Conservation (phyloP, 2,797 vertebrate species). For the Microchirus variegatus region DNA sequence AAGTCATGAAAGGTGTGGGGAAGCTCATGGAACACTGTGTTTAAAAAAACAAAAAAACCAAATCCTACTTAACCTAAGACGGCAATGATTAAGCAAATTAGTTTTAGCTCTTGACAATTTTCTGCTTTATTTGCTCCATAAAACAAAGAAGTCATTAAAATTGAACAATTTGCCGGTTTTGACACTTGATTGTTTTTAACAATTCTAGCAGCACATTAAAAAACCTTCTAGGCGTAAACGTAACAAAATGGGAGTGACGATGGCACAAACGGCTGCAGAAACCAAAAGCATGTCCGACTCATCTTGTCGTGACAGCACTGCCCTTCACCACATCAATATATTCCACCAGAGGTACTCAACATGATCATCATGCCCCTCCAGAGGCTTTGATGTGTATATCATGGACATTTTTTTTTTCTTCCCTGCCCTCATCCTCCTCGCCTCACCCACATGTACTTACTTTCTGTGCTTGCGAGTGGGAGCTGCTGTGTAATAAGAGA, state of each 20-base stretch:
- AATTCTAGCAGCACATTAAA: neutral
- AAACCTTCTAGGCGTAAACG: neutral
- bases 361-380: constrained; percentile 43
- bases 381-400: constrained; percentile 70
- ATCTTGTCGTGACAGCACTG: constrained; percentile 12
- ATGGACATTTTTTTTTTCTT: constrained; percentile 55
- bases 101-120: too few relatives aligned
- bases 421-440: constrained; percentile 38
- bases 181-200: too few relatives aligned
- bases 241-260: neutral
- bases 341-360: constrained; percentile 40
- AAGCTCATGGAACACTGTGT: too few relatives aligned
- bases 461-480: constrained; percentile 64
- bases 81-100: too few relatives aligned
- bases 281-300: constrained; percentile 8
- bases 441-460: constrained; percentile 59
- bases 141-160: neutral
- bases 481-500: constrained; percentile 73
- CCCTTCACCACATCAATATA: constrained; percentile 36
- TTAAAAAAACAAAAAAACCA: too few relatives aligned
- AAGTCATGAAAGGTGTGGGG: constrained; percentile 15
- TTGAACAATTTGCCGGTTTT: too few relatives aligned
- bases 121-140: too few relatives aligned
- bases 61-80: too few relatives aligned
- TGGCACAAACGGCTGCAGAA: neutral